Evolutionary conservation across 2,888 invertebrate genomes (phyloP), one percentile per base, ranked within the genome.

Genomic region (Oscheius sp.): DNA sequence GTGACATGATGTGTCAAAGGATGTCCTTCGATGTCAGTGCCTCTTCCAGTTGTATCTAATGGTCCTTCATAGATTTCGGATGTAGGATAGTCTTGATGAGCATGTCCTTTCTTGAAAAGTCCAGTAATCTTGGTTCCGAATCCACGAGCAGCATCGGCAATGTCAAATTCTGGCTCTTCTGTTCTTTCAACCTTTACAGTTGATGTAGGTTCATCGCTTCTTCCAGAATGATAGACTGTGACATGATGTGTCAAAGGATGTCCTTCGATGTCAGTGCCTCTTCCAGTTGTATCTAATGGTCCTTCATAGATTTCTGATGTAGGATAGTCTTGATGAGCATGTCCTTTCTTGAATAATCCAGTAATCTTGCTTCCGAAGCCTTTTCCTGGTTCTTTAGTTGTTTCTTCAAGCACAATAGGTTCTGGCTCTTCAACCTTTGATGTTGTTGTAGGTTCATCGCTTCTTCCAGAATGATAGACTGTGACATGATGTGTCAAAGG

Each of bases 251-350:
- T 54, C 28, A 75, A 64, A 30, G 75, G 75, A 9, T 69, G 36
- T 28, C 70, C 75, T 22, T 75, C 69, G 49, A 75, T 64, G 44
- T 75, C 71, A 22, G 24, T 26, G 14, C 56, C n/a, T 30, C 70
- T 63, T 12, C 69, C 69, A 44, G 71, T 72, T 41, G 67, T 62
- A 44, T 75, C 75, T 28, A 72, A 17, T 3, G 69, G 69, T 41
- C 72, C 72, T 30, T 69, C 69, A 56, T 65, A 72, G 61, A 49
- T 30, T 33, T 71, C 74, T 17, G 69, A 41, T 14, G 57, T 56
- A 22, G 75, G 75, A 49, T 72, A 75, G 47, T 75, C 71, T n/a
- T 59, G 64, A 38, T 75, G 75, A 32, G 75, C 75, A 9, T 65
- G 54, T 1, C 61, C 56, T 17, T 51, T 54, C 32, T 65, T 47